Evolutionary conservation across 2,113 vertebrate species (phyloP), one percentile per base, ranked within the genome.

Genomic region (Lophotis ruficrista): DNA sequence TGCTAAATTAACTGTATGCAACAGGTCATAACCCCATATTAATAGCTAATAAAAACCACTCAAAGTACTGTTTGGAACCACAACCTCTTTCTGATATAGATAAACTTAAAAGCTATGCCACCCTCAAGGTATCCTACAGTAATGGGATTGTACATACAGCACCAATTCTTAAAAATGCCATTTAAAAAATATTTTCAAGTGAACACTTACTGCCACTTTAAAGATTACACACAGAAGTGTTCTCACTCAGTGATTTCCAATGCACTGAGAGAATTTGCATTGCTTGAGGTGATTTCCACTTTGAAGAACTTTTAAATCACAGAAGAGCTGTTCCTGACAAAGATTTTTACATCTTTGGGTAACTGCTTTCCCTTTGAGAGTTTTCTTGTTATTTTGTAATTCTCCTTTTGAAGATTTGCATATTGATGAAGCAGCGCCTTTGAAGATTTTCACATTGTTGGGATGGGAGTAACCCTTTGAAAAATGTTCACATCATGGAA

Each of bases 351-450:
- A 91, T 96, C 96, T 96, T 58, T 92, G 84, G 89, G 84, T 97
- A 97, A 95, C 95, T 23, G 9, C 70, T 95, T 92, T 96, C 28
- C 84, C 82, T 97, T 95, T 96, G 96, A 97, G 90, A 96, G 70
- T 90, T 75, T 93, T 89, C 94, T 69, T 89, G 87, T 94, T 93
- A 83, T 94, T 96, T 77, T 97, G 93, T 92, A 94, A 96, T 94
- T 94, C 89, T 77, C 78, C 48, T 94, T 97, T 97, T 97, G 96
- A 98, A 98, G 93, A 97, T 97, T 96, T 97, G 62, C 94, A 96
- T 97, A 96, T 65, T 96, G 95, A 97, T 95, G 94, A 92, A 87
- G 85, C 31, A 83, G 18, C 0, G 12, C 83, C 95, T 97, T 97
- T 97, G 96, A 97, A 97, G 97, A 96, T 95, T 94, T 95, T 65